Percentiles rank a stretch among this genome's conserved stretches.
These are phyloP conservation scores for Tetranychus truncatus DNA, from an alignment of 2,888 invertebrate genomes.

Conservation along the genomic window DNA sequence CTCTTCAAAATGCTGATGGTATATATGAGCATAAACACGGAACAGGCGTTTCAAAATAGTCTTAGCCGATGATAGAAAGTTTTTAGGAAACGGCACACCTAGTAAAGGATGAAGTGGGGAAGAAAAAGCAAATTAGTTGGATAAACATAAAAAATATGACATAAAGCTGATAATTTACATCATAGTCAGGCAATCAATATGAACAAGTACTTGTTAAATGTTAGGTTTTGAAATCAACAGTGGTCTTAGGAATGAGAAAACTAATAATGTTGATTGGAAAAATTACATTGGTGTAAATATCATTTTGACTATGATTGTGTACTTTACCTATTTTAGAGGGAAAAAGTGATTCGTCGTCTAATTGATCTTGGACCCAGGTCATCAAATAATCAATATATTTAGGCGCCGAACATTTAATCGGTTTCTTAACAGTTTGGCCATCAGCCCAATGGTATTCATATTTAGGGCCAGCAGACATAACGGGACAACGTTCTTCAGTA, in stretches of 20 bases:
- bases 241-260: neutral
- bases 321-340: constrained; percentile 78
- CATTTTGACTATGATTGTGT: neutral
- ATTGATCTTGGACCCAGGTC: constrained; percentile 98
- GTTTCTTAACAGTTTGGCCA: constrained; percentile 90
- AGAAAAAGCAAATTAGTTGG: neutral
- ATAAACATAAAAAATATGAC: neutral
- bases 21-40: constrained; percentile 97
- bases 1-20: constrained; percentile 96
- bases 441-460: constrained; percentile 99
- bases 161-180: neutral
- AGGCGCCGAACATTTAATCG: constrained; percentile 94
- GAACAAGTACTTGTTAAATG: neutral
- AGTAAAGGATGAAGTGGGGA: constrained; percentile 24
- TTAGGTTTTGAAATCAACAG: neutral
- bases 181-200: neutral
- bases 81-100: constrained; percentile 95
- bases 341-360: constrained; percentile 93
- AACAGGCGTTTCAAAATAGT: constrained; percentile 93
- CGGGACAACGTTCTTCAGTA: constrained; percentile 84
- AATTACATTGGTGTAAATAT: neutral
- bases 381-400: constrained; percentile 98
- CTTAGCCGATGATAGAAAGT: constrained; percentile 87
- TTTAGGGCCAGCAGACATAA: constrained; percentile 97
- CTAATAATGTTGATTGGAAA: neutral